A percentile compares a stretch with the other conserved stretches of the same genome.
Conservation (phyloP, 1,140 invertebrate genomes). For the Polyergus mexicanus region DNA sequence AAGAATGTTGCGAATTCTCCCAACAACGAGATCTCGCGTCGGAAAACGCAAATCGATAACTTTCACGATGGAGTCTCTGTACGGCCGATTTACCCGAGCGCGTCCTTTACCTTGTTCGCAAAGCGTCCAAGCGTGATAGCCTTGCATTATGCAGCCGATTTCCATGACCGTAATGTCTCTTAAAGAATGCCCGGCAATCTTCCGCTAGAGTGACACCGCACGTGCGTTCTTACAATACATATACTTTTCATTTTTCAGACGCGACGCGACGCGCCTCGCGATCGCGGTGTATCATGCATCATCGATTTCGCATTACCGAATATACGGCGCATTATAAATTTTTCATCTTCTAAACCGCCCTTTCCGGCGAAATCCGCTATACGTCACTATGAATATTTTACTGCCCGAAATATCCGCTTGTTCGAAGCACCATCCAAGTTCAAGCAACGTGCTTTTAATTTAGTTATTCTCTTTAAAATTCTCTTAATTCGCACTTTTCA, state of each 20-base stretch:
- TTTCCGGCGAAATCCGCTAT: slow-evolving; percentile 19
- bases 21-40: background rate
- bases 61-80: slow-evolving; percentile 34
- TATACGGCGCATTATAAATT: slow-evolving; percentile 58
- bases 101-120: slow-evolving; percentile 51
- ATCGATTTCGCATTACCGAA: slow-evolving; percentile 59
- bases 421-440: background rate
- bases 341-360: slow-evolving; percentile 35
- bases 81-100: slow-evolving; percentile 47
- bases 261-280: slow-evolving; percentile 7
- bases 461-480: background rate
- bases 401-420: slow-evolving; percentile 3
- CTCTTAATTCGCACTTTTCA: background rate
- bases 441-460: background rate
- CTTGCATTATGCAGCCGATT: slow-evolving; percentile 53
- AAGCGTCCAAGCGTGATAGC: slow-evolving; percentile 45
- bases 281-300: slow-evolving; percentile 34
- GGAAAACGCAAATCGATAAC: slow-evolving; percentile 11
- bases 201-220: slow-evolving; percentile 41
- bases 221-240: slow-evolving; percentile 7
- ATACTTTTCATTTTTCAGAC: slow-evolving; percentile 53
- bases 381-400: slow-evolving; percentile 45
- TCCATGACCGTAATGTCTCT: slow-evolving; percentile 49
- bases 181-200: slow-evolving; percentile 52
- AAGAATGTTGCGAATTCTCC: background rate